Percentiles rank a stretch among this genome's conserved stretches.
Conservation (phyloP, 2,888 invertebrate genomes). For the Syritta pipiens region DNA sequence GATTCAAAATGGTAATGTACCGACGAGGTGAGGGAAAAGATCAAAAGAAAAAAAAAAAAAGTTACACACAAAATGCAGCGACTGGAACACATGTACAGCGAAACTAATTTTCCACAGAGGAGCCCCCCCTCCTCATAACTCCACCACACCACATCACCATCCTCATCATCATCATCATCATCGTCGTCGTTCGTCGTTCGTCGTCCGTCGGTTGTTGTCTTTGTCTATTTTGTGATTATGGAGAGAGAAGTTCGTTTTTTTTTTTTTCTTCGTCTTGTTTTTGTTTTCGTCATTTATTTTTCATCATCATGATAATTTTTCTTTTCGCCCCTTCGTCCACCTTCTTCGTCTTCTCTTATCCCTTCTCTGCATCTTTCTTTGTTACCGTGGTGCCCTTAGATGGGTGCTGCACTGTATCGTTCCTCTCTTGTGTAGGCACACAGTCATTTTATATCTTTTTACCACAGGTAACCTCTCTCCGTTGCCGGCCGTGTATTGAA, state of each 20-base stretch:
- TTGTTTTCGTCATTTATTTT: slow-evolving; percentile 4
- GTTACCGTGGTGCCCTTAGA: slow-evolving; percentile 17
- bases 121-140: neutral
- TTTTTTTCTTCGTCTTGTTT: slow-evolving; percentile 1
- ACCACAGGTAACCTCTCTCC: neutral
- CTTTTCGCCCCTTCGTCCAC: neutral
- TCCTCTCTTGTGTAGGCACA: neutral
- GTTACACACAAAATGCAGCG: neutral
- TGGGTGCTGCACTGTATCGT: slow-evolving; percentile 10
- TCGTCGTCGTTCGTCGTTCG: too few relatives aligned
- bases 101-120: slow-evolving; percentile 9
- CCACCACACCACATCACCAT: neutral
- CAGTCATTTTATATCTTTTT: neutral
- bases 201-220: too few relatives aligned
- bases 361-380: neutral
- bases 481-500: neutral
- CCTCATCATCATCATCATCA: too few relatives aligned
- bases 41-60: neutral
- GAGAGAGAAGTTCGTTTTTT: too few relatives aligned
- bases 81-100: slow-evolving; percentile 23
- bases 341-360: neutral
- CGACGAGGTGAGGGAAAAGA: neutral
- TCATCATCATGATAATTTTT: slow-evolving; percentile 1
- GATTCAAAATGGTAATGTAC: neutral
- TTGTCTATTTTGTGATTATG: slow-evolving; percentile 20